A percentile compares a stretch with the other conserved stretches of the same genome.
These are phyloP conservation scores for Campopleginae sp. DNA, from an alignment of 2,888 invertebrate genomes.

Conservation along the genomic window DNA sequence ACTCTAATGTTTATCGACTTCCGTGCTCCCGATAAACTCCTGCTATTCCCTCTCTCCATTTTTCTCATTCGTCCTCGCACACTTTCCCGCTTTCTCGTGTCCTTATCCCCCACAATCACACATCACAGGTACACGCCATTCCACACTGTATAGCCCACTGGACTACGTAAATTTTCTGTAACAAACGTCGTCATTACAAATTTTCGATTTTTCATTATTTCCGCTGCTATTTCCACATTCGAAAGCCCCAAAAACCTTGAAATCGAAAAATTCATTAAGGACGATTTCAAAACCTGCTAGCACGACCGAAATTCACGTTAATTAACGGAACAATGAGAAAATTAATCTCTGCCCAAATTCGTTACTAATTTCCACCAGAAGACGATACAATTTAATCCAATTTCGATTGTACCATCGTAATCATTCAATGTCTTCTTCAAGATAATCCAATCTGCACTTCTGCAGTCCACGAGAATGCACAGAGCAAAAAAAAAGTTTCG, in stretches of 20 bases:
- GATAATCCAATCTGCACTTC: not conserved
- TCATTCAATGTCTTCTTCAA: not conserved
- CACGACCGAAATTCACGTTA: not conserved
- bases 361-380: not conserved
- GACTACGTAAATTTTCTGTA: not conserved
- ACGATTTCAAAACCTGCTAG: not conserved
- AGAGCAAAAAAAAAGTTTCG: not conserved
- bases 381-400: not conserved
- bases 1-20: slow-evolving; percentile 77
- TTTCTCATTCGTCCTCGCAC: slow-evolving; percentile 14
- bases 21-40: slow-evolving; percentile 70
- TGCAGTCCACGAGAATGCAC: not conserved
- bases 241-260: not conserved
- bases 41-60: slow-evolving; percentile 57
- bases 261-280: not conserved
- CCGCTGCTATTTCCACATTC: not conserved
- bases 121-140: not conserved
- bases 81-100: slow-evolving; percentile 4
- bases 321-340: not conserved
- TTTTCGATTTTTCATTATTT: not conserved
- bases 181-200: not conserved
- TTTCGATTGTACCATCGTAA: not conserved
- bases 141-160: not conserved
- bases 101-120: slow-evolving; percentile 4
- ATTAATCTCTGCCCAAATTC: no score